These are phyloP conservation scores for Zele albiditarsus DNA, from an alignment of 2,888 invertebrate species.

Conservation along the genomic window DNA sequence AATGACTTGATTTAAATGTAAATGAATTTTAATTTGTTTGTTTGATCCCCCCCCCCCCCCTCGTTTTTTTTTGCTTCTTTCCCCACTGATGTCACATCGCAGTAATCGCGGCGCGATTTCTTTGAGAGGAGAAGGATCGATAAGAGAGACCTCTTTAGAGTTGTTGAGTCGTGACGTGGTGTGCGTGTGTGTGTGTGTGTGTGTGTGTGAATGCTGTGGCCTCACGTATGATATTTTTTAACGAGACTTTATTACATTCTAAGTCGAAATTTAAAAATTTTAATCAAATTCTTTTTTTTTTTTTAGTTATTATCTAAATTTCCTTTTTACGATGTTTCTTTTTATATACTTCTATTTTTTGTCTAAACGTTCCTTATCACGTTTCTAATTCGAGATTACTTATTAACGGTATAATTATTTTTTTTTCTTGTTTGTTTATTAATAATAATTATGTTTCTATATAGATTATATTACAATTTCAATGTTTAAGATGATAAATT, in stretches of 20 bases:
- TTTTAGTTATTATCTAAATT: not conserved
- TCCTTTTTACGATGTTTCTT: not conserved
- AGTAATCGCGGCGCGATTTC: not conserved
- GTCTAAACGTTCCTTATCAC: not conserved
- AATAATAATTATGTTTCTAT: slow-evolving; percentile 4
- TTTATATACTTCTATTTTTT: not conserved
- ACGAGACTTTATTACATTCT: not conserved
- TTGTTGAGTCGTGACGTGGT: not conserved
- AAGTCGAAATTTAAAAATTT: not conserved
- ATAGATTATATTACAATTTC: slow-evolving; percentile 8
- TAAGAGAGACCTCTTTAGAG: slow-evolving; percentile 1
- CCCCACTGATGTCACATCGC: not conserved
- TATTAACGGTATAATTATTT: not conserved
- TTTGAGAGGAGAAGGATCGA: not conserved
- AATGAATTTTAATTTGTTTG: not conserved
- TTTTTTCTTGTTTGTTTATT: not conserved
- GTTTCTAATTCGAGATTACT: not conserved
- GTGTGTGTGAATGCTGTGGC: not conserved
- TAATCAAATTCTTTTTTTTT: not conserved
- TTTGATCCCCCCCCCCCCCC: no score
- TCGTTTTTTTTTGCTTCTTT: not conserved
- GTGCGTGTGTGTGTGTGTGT: no score
- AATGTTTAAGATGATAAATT: not conserved
- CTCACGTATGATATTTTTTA: not conserved
- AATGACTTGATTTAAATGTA: not conserved